These are phyloP conservation scores for Hemitrygon akajei DNA, from an alignment of 2,797 vertebrate genomes.

Conservation along the genomic window DNA sequence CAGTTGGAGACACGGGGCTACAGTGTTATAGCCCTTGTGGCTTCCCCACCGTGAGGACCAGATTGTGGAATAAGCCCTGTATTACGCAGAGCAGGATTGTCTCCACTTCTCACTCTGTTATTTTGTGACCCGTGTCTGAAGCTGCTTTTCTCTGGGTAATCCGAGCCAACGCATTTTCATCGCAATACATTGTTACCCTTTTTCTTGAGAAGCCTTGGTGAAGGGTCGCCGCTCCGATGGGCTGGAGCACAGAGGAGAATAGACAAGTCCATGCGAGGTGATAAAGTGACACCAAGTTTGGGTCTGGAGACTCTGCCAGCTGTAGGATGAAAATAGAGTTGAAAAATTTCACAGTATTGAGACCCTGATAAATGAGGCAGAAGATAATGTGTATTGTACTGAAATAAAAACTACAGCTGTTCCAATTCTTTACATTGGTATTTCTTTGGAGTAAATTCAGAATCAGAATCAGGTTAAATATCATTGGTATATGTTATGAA, in stretches of 20 bases:
- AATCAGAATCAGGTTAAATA: too few relatives aligned
- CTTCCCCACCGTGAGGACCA: conserved; percentile 1
- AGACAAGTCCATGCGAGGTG: neutral
- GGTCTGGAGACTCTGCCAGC: neutral
- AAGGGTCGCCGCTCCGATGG: neutral
- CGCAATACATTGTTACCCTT: neutral
- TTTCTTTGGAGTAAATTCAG: neutral
- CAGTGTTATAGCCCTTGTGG: neutral
- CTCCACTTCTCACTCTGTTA: neutral
- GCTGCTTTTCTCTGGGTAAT: neutral
- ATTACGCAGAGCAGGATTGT: neutral
- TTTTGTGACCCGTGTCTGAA: neutral
- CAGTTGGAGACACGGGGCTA: conserved; percentile 6
- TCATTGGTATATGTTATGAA: too few relatives aligned
- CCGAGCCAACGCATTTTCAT: neutral
- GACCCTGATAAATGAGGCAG: neutral
- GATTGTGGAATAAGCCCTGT: conserved; percentile 10
- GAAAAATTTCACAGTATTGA: neutral
- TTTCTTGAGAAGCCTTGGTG: neutral
- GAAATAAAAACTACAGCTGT: neutral
- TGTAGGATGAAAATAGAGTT: neutral
- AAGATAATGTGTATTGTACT: neutral
- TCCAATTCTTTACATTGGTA: neutral
- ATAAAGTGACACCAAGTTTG: neutral
- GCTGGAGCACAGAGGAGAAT: neutral